A percentile compares a stretch with the other conserved stretches of the same genome.
Evolutionary conservation across 2,888 invertebrate genomes (phyloP).

Genomic region (Phortica okadai): DNA sequence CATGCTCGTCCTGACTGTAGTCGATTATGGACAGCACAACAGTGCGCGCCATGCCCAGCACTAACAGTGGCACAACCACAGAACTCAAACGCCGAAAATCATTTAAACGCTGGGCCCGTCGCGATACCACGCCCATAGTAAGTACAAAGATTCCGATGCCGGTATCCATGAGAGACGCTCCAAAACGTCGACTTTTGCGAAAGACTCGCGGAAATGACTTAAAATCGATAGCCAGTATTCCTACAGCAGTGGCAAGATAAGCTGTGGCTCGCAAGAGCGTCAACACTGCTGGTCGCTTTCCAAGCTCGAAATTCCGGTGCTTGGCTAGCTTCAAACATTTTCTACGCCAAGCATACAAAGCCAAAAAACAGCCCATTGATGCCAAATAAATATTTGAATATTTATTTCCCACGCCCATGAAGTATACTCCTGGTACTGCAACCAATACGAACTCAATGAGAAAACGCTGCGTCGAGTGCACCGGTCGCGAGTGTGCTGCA

Average conservation of each 20-base stretch:
- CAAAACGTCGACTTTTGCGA: conserved; percentile 91
- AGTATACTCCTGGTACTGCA: conserved; percentile 79
- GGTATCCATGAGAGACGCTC: conserved; percentile 95
- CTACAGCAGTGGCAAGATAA: conserved; percentile 85
- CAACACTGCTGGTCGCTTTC: conserved; percentile 77
- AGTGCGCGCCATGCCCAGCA: conserved; percentile 82
- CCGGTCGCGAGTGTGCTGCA: conserved; percentile 29
- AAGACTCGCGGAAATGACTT: conserved; percentile 88
- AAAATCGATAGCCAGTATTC: conserved; percentile 97
- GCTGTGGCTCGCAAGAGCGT: conserved; percentile 84
- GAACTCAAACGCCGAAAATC: conserved; percentile 60
- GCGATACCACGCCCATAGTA: conserved; percentile 86
- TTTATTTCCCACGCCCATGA: conserved; percentile 78
- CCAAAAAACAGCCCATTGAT: conserved; percentile 37
- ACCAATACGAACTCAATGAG: conserved; percentile 79
- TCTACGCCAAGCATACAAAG: conserved; percentile 39
- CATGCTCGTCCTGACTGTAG: conserved; percentile 92
- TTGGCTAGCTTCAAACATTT: conserved; percentile 44
- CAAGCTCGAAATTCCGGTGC: conserved; percentile 54
- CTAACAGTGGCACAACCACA: conserved; percentile 76
- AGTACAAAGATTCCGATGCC: conserved; percentile 94
- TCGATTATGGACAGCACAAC: conserved; percentile 81
- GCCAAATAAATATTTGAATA: conserved; percentile 59
- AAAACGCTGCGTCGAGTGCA: conserved; percentile 64
- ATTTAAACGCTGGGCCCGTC: conserved; percentile 70